phyloP scores from a whole-genome alignment of 2,888 invertebrate genomes.

The Chrysotoxum bicinctum region DNA sequence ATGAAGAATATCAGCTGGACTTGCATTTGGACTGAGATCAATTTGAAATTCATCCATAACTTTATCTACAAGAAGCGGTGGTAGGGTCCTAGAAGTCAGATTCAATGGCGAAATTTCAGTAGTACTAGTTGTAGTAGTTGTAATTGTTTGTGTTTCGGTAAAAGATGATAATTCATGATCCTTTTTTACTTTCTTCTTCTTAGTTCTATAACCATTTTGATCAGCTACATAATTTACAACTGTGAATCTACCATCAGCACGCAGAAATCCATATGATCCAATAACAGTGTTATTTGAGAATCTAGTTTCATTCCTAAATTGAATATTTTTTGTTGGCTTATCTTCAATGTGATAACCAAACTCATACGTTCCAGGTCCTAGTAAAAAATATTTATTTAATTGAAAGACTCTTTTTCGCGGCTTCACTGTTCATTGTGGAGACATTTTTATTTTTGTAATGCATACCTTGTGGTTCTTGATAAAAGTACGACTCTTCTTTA shows the following conservation, averaged over 20 bases:
- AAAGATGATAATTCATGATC: background rate
- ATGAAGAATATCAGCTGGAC: conserved; percentile 75
- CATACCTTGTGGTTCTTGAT: conserved; percentile 78
- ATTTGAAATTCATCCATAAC: conserved; percentile 77
- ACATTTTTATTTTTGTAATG: conserved; percentile 29
- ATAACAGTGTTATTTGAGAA: conserved; percentile 87
- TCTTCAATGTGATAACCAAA: conserved; percentile 89
- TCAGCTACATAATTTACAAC: conserved; percentile 86
- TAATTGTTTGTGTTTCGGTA: background rate
- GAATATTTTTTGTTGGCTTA: conserved; percentile 85
- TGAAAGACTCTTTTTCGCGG: background rate
- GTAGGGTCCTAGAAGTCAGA: conserved; percentile 75
- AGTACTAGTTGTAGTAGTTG: background rate
- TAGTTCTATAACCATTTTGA: conserved; percentile 83
- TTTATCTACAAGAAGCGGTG: conserved; percentile 74
- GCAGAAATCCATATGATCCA: conserved; percentile 88
- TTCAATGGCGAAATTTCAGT: conserved; percentile 73
- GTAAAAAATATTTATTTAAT: conserved; percentile 26
- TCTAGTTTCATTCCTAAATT: conserved; percentile 88
- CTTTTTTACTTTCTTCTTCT: conserved; percentile 59
- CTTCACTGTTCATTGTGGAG: background rate
- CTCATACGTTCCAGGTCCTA: conserved; percentile 86
- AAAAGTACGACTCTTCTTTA: conserved; percentile 76
- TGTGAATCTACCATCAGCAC: conserved; percentile 85
- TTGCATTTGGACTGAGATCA: conserved; percentile 76